Evolutionary conservation across 1,140 invertebrate genomes (phyloP).

Genomic region (Arion vulgaris): DNA sequence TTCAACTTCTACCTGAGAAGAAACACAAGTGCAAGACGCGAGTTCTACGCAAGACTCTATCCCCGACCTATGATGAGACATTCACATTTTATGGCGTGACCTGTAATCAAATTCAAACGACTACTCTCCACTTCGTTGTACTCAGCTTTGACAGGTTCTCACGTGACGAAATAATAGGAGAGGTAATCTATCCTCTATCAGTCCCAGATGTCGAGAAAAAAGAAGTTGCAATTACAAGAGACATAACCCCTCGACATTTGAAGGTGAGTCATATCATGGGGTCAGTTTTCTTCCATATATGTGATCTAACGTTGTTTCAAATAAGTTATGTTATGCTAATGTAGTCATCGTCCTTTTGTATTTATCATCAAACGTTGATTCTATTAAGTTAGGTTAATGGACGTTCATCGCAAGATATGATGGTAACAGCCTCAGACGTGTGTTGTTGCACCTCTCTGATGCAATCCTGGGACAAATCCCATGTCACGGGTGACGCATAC

Average conservation of each 20-base stretch:
- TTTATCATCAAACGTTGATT: too few species aligned
- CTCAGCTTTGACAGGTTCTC: slow-evolving; percentile 94
- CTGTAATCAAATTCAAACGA: slow-evolving; percentile 81
- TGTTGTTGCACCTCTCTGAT: too few species aligned
- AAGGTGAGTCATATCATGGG: slow-evolving; percentile 60
- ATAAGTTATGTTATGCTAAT: too few species aligned
- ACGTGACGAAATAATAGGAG: slow-evolving; percentile 91
- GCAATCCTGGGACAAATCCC: too few species aligned
- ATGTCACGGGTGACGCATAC: too few species aligned
- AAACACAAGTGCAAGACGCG: slow-evolving; percentile 91
- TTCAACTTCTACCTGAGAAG: slow-evolving; percentile 87
- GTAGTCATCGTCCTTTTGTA: too few species aligned
- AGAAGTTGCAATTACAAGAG: slow-evolving; percentile 57
- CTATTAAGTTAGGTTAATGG: too few species aligned
- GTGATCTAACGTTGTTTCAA: too few species aligned
- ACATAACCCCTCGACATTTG: slow-evolving; percentile 67
- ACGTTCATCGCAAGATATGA: too few species aligned
- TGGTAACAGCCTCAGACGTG: too few species aligned
- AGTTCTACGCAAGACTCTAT: slow-evolving; percentile 85
- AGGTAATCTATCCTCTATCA: slow-evolving; percentile 77
- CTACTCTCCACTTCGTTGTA: slow-evolving; percentile 85
- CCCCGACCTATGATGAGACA: slow-evolving; percentile 89
- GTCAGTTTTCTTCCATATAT: too few species aligned
- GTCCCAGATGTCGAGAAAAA: slow-evolving; percentile 64
- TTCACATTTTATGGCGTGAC: slow-evolving; percentile 86